A percentile compares a stretch with the other conserved stretches of the same genome.
Conservation (phyloP, 37 sponge, comb jelly and placozoan genomes). For the Oopsacas minuta region DNA sequence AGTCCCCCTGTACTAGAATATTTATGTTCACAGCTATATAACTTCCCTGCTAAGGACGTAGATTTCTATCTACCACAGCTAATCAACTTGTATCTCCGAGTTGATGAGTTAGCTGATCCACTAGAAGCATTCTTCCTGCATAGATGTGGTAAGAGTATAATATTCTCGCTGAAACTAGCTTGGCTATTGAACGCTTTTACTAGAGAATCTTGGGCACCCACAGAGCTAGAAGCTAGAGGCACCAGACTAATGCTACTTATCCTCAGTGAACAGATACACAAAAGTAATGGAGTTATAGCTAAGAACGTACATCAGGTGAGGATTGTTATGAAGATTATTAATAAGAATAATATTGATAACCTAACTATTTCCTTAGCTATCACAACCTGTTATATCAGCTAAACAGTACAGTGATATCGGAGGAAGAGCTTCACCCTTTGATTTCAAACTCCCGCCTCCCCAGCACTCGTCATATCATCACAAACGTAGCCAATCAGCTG, state of each 20-base stretch:
- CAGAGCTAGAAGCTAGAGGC: slow-evolving; percentile 37
- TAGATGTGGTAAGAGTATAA: slow-evolving; percentile 41
- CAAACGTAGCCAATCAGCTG: slow-evolving; percentile 34
- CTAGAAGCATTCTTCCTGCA: slow-evolving; percentile 68
- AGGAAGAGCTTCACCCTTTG: neutral
- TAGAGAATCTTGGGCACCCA: slow-evolving; percentile 56
- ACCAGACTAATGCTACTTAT: slow-evolving; percentile 46
- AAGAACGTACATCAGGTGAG: neutral
- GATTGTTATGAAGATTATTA: too few species aligned
- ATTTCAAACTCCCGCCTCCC: neutral
- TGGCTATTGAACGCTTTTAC: slow-evolving; percentile 64
- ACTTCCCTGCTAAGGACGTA: slow-evolving; percentile 46
- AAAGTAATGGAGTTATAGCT: neutral
- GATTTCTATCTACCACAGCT: slow-evolving; percentile 83
- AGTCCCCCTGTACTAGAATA: slow-evolving; percentile 56
- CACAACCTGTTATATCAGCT: neutral
- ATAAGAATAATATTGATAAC: neutral
- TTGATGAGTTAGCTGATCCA: slow-evolving; percentile 48
- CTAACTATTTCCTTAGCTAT: neutral
- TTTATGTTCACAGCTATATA: slow-evolving; percentile 37
- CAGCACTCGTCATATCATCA: neutral
- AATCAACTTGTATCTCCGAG: slow-evolving; percentile 70
- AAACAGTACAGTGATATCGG: neutral
- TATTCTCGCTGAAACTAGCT: slow-evolving; percentile 73
- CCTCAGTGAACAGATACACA: slow-evolving; percentile 44